phyloP scores from a whole-genome alignment of 2,888 invertebrate species.

The Tachina lurida region DNA sequence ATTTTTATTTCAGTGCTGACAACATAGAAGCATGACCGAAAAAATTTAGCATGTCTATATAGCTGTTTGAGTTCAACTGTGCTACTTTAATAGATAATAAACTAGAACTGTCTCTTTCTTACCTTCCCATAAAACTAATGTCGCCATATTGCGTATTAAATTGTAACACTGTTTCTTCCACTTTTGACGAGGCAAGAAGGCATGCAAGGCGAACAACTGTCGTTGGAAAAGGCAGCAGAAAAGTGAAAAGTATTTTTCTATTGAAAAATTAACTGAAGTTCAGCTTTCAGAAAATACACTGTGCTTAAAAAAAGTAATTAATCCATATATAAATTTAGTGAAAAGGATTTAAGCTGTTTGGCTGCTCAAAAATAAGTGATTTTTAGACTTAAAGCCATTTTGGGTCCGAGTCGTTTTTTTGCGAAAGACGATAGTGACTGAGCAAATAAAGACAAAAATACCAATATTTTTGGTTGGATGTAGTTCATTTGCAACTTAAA shows the following conservation, averaged over 20 bases:
- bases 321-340: background rate
- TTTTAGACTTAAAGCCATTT: slow-evolving; percentile 26
- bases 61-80: slow-evolving; percentile 13
- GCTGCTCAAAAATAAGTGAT: slow-evolving; percentile 21
- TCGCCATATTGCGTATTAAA: slow-evolving; percentile 67
- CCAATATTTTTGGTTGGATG: background rate
- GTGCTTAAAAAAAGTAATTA: slow-evolving; percentile 12
- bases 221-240: slow-evolving; percentile 55
- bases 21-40: slow-evolving; percentile 21
- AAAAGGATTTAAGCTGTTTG: slow-evolving; percentile 5
- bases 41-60: slow-evolving; percentile 11
- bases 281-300: slow-evolving; percentile 9
- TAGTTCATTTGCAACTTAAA: slow-evolving; percentile 7
- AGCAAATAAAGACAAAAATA: slow-evolving; percentile 43
- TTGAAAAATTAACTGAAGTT: slow-evolving; percentile 41
- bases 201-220: slow-evolving; percentile 64
- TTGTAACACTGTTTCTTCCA: slow-evolving; percentile 69
- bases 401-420: slow-evolving; percentile 36
- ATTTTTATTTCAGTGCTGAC: slow-evolving; percentile 59
- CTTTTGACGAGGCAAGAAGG: slow-evolving; percentile 70
- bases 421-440: slow-evolving; percentile 56
- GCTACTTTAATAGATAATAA: background rate
- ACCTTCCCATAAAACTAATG: slow-evolving; percentile 45
- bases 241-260: slow-evolving; percentile 57
- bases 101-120: slow-evolving; percentile 28